phyloP scores from a whole-genome alignment of 2,797 vertebrate genomes.

The Amblyraja radiata region DNA sequence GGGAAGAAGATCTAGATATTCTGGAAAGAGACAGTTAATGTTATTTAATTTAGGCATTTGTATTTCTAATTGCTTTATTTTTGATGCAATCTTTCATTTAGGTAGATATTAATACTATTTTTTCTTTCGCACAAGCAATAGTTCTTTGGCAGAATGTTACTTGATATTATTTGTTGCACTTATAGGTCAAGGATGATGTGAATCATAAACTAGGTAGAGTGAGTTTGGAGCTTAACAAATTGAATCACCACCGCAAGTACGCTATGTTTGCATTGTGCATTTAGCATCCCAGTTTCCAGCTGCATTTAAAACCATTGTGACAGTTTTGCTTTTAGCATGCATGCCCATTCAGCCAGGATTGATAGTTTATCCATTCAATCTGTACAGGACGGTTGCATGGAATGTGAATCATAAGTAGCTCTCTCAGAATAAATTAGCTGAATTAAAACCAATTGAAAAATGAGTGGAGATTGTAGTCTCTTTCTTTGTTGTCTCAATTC shows the following conservation, averaged over 20 bases:
- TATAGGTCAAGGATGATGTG: not conserved
- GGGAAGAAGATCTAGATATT: not conserved
- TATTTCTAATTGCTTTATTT: not conserved
- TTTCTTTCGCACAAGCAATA: not conserved
- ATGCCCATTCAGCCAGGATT: constrained; percentile 20
- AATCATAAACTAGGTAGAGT: constrained; percentile 14
- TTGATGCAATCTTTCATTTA: not conserved
- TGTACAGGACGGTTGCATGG: not conserved
- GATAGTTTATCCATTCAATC: not conserved
- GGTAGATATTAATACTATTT: not conserved
- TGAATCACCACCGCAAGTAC: constrained; percentile 2
- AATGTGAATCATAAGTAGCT: not conserved
- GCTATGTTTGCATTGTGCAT: constrained; percentile 13
- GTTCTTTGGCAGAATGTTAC: not conserved
- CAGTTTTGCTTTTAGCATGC: not conserved
- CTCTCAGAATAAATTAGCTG: not conserved
- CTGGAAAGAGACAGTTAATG: not conserved
- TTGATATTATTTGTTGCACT: not conserved
- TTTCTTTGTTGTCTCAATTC: not conserved
- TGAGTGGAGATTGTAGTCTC: not conserved
- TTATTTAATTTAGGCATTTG: not conserved
- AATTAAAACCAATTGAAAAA: constrained; percentile 12
- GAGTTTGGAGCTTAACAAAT: constrained; percentile 28
- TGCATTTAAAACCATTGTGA: constrained; percentile 1
- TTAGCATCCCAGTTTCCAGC: constrained; percentile 9